A percentile compares a stretch with the other conserved stretches of the same genome.
Conservation (phyloP, 2,113 vertebrate genomes). For the Hippotragus niger region DNA sequence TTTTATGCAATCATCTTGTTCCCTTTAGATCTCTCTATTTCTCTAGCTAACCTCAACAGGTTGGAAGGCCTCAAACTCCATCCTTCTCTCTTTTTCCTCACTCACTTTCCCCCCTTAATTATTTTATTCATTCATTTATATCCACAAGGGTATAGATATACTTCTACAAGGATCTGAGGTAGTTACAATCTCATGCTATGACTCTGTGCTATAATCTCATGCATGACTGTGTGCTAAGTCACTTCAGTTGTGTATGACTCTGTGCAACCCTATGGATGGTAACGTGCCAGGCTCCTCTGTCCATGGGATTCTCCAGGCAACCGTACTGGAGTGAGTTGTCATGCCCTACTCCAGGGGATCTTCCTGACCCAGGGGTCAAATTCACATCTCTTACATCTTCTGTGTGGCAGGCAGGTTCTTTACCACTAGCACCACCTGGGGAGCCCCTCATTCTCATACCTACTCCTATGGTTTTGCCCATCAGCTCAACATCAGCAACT, state of each 20-base stretch:
- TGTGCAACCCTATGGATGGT: not conserved
- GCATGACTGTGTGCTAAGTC: not conserved
- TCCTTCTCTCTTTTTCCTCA: not conserved
- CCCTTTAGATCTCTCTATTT: not conserved
- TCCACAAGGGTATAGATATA: not conserved
- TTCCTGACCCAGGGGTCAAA: not conserved
- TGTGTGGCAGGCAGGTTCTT: not conserved
- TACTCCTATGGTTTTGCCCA: not conserved
- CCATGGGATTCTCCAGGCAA: not conserved
- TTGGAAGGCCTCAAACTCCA: not conserved
- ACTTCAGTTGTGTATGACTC: not conserved
- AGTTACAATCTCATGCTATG: not conserved
- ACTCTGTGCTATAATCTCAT: not conserved
- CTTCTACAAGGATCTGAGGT: not conserved
- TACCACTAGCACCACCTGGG: not conserved
- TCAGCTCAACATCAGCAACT: not conserved
- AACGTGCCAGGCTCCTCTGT: not conserved
- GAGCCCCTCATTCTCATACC: not conserved
- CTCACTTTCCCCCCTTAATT: not conserved
- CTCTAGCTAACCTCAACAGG: not conserved
- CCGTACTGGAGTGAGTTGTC: not conserved
- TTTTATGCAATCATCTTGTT: not conserved
- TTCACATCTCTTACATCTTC: not conserved
- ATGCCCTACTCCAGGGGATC: not conserved
- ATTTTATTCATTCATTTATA: conserved; percentile 1